Conservation (phyloP, 2,797 vertebrate genomes). For the Pelodytes ibericus region DNA sequence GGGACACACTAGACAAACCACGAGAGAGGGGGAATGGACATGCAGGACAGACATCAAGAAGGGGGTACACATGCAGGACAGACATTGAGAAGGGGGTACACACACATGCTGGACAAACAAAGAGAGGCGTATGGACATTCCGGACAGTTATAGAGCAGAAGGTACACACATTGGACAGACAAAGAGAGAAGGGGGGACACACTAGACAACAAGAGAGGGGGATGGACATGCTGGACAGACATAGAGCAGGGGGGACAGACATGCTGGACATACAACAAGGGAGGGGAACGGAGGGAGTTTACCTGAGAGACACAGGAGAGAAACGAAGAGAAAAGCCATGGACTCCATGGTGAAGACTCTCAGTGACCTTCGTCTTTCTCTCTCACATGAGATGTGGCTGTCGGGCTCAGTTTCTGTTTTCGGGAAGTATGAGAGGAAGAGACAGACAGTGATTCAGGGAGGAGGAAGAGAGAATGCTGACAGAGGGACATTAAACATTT, state of each 20-base stretch:
- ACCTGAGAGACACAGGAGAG: slow-evolving; percentile 15
- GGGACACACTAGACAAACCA: too few species aligned
- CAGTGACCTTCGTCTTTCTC: neutral
- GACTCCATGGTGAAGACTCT: neutral
- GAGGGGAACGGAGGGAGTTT: neutral
- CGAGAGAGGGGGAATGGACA: neutral
- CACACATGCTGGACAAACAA: too few species aligned
- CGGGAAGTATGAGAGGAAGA: slow-evolving; percentile 19
- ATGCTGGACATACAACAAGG: too few species aligned
- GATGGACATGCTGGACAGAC: too few species aligned
- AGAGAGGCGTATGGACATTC: too few species aligned
- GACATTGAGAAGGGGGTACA: neutral
- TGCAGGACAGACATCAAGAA: too few species aligned
- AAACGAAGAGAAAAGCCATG: neutral
- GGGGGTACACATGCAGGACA: too few species aligned
- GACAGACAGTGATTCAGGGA: slow-evolving; percentile 8
- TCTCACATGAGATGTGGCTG: too few species aligned
- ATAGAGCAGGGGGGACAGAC: neutral
- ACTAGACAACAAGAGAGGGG: neutral
- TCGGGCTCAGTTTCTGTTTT: slow-evolving; percentile 32
- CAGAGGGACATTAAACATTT: neutral
- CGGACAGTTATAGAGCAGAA: too few species aligned
- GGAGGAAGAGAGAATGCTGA: neutral
- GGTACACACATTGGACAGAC: too few species aligned
- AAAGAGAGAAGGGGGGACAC: too few species aligned